phyloP scores from a whole-genome alignment of 2,797 vertebrate species.

The Caiman crocodilus region DNA sequence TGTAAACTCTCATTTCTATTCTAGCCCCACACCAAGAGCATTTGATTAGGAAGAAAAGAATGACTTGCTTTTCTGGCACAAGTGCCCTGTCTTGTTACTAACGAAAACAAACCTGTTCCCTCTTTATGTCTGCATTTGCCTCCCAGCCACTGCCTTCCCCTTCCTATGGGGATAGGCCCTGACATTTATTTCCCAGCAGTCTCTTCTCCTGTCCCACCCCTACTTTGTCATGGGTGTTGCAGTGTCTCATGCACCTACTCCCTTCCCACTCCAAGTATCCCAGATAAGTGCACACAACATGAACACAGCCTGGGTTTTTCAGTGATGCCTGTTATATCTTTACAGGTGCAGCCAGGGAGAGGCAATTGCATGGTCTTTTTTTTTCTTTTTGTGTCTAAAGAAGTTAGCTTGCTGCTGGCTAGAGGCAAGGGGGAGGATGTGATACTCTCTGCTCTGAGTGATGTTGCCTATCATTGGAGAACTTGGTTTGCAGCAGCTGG shows the following conservation, averaged over 20 bases:
- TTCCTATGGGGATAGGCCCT: not conserved
- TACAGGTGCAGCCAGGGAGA: not conserved
- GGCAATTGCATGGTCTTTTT: not conserved
- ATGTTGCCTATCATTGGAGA: not conserved
- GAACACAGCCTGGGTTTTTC: rapidly evolving
- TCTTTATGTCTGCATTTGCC: not conserved
- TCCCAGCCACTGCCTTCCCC: rapidly evolving
- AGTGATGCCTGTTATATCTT: not conserved
- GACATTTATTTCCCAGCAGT: not conserved
- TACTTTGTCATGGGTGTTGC: not conserved
- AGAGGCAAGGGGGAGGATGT: not conserved
- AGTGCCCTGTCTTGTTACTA: not conserved
- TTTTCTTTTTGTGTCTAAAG: not conserved
- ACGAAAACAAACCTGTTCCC: not conserved
- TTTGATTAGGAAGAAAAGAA: not conserved
- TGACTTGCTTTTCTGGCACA: not conserved
- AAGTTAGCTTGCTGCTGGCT: rapidly evolving
- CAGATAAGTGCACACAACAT: not conserved
- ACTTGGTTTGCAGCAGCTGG: rapidly evolving
- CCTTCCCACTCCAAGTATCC: not conserved
- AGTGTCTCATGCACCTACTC: not conserved
- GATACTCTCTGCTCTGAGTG: not conserved
- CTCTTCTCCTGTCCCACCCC: not conserved
- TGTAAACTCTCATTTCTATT: not conserved
- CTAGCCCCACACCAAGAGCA: not conserved